Evolutionary conservation across 2,113 vertebrate genomes (phyloP).

Genomic region (Alethe castanea): DNA sequence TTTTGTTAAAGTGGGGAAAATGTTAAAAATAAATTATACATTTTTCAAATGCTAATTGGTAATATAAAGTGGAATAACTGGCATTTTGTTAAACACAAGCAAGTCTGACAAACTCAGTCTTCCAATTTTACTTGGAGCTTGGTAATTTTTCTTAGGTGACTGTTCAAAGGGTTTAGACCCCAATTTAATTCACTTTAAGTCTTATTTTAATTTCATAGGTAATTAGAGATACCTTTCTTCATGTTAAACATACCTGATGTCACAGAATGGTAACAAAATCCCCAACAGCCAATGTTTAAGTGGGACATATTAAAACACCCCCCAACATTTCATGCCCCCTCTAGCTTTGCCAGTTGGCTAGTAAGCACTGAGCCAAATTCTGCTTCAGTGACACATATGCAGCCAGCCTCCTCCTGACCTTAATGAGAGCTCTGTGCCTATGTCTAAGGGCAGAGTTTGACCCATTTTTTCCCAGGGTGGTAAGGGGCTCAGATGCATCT

Average conservation of each 20-base stretch:
- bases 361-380: not conserved
- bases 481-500: constrained; percentile 11
- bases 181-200: constrained; percentile 3
- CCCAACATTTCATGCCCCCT: not conserved
- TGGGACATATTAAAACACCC: not conserved
- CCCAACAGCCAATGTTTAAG: not conserved
- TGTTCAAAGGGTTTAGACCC: constrained; percentile 15
- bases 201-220: not conserved
- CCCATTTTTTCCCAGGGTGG: not conserved
- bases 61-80: constrained; percentile 12
- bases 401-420: not conserved
- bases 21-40: constrained; percentile 15
- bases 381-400: not conserved
- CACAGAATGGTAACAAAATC: not conserved
- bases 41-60: constrained; percentile 49
- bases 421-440: not conserved
- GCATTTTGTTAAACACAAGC: not conserved
- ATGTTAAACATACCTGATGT: not conserved
- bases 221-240: not conserved
- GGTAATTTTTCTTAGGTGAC: not conserved
- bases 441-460: not conserved
- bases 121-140: not conserved
- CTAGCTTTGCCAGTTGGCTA: not conserved
- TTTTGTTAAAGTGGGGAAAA: not conserved
- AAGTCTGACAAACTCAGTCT: not conserved